A percentile compares a stretch with the other conserved stretches of the same genome.
Conservation (phyloP, 1,140 invertebrate genomes). For the Bombus affinis region DNA sequence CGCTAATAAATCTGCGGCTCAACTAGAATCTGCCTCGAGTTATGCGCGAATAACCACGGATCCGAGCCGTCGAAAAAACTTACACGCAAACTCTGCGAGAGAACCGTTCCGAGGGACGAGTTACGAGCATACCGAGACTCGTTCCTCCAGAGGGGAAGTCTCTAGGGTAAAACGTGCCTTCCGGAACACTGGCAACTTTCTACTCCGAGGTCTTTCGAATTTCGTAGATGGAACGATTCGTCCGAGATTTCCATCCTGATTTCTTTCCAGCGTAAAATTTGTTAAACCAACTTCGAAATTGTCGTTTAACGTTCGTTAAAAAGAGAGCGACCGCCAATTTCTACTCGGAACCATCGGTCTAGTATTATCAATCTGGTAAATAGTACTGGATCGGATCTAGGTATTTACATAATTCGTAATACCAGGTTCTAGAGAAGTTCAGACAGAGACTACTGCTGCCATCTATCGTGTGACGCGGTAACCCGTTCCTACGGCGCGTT, state of each 20-base stretch:
- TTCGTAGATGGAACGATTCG: background rate
- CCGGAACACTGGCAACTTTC: background rate
- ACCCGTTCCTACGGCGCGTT: background rate
- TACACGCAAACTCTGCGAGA: constrained; percentile 22
- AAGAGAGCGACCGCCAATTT: no score
- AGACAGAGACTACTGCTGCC: background rate
- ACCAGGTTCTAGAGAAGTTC: no score
- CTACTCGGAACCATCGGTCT: no score
- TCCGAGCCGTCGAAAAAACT: constrained; percentile 58
- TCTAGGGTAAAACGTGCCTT: background rate
- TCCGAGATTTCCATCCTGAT: background rate
- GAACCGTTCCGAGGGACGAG: background rate
- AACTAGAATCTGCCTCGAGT: constrained; percentile 78
- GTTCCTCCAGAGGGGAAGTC: background rate
- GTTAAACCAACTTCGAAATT: no score
- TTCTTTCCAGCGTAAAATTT: background rate
- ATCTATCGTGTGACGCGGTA: background rate
- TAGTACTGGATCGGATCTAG: no score
- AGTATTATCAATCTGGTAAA: no score
- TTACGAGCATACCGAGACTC: background rate
- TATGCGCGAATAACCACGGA: constrained; percentile 64
- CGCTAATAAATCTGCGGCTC: constrained; percentile 79
- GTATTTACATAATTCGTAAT: no score
- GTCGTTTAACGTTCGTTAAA: no score
- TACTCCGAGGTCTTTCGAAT: background rate